Conservation (phyloP, 2,797 vertebrate species). For the Hipposideros larvatus region DNA sequence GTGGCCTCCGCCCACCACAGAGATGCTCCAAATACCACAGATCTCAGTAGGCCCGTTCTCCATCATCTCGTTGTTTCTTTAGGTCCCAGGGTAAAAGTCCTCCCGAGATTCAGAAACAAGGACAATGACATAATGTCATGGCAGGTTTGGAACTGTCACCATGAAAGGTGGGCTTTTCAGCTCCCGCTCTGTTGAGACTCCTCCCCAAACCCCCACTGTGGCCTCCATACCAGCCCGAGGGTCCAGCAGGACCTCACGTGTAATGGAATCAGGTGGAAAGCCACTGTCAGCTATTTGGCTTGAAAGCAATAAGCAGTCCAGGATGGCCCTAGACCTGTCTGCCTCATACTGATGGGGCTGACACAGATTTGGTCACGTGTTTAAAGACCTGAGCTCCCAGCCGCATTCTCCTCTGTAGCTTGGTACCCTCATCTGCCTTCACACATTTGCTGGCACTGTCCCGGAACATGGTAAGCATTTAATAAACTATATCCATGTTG, state of each 20-base stretch:
- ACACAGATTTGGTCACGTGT: background rate
- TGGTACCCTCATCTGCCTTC: background rate
- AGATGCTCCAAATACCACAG: background rate
- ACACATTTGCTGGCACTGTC: background rate
- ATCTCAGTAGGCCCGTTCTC: background rate
- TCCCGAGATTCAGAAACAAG: background rate
- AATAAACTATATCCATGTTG: background rate
- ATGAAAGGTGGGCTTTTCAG: background rate
- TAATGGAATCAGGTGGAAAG: background rate
- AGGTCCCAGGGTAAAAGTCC: background rate
- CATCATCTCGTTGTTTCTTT: background rate
- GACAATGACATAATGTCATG: too few species aligned
- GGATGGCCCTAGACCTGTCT: background rate
- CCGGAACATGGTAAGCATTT: background rate
- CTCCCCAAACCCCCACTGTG: background rate
- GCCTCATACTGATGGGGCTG: background rate
- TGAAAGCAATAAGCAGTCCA: background rate
- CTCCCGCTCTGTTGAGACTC: background rate
- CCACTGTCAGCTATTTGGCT: background rate
- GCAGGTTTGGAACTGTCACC: background rate
- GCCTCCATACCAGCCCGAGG: background rate
- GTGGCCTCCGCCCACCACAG: fast-evolving
- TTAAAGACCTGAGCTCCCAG: background rate
- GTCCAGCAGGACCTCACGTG: background rate
- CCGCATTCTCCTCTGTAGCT: background rate